Base-by-base conservation (phyloP, 2,888 invertebrate species). In the Rhamphomyia laevipes region DNA sequence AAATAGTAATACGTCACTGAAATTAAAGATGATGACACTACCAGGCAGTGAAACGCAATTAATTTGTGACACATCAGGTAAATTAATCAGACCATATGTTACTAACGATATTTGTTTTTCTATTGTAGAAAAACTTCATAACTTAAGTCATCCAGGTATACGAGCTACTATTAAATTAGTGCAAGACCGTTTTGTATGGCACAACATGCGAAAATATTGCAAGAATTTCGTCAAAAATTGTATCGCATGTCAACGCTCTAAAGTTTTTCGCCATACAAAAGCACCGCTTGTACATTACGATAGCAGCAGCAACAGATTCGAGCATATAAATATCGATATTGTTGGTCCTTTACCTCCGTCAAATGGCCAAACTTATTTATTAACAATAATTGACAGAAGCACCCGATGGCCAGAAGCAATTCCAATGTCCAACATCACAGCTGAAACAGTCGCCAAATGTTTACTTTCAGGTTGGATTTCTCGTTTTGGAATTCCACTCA, bases 201-300 rank as follows among this genome's bases (percentile, higher is more conserved):
- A 41, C 16, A 43, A 21, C 12, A 44, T 48, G 16, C 38, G 46
- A 21, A 16, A 50, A 10, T 50, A 50, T 17, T 35, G 46, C 12
- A 45, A 45, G 1, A 21, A 31, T 31, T 54, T 48, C 17, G 47
- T 45, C 17, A 45, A 47, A 27, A 21, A 31, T 12, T 54, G 51
- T 44, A 31, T 50, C 12, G 31, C 48, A 11, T 50, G 48, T n/a
- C 51, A 51, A 41, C 43, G 41, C 17, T 44, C 49, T 5, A 48
- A 53, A 46, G 43, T 53, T 16, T 35, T 43, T 23, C 48, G 51
- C 16, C 52, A 48, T 18, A 23, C 11, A 4, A n/a, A 33, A 18
- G 10, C 46, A 30, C 27, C 38, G 15, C 4, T 42, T 5, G 11
- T 17, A 16, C 12, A 16, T 17, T 45, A 18, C 13, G 18, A n/a